These are phyloP conservation scores for Drosophila yooni DNA, from an alignment of 2,888 invertebrate genomes.

Conservation along the genomic window DNA sequence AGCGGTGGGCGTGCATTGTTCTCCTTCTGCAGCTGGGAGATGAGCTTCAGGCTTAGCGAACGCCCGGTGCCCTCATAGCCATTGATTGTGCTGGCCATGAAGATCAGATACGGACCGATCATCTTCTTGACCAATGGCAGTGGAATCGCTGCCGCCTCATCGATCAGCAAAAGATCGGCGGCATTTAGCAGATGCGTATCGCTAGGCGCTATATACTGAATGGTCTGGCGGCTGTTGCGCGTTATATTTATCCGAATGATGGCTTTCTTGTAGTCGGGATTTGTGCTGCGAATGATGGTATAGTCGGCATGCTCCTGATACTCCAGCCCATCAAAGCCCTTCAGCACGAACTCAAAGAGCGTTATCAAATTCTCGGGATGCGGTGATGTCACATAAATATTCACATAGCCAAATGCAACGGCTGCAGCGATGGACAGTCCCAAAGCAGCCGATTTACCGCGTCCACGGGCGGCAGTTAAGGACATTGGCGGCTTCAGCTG, in stretches of 20 bases:
- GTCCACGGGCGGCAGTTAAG: conserved; percentile 97
- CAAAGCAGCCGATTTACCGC: conserved; percentile 99
- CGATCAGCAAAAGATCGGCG: conserved; percentile 97
- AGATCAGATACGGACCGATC: conserved; percentile 95
- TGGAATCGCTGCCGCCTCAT: conserved; percentile 99
- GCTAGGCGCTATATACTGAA: conserved; percentile 98
- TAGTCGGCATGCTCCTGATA: conserved; percentile 99
- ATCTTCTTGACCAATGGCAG: conserved; percentile 95
- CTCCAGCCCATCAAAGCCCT: conserved; percentile 96
- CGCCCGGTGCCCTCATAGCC: conserved; percentile 99
- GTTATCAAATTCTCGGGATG: conserved; percentile 99
- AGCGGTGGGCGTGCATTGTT: conserved; percentile 87
- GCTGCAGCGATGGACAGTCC: conserved; percentile 96
- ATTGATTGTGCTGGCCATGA: conserved; percentile 98
- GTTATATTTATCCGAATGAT: conserved; percentile 96
- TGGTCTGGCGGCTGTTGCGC: conserved; percentile 95
- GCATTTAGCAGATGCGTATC: conserved; percentile 95
- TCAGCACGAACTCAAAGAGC: conserved; percentile 97
- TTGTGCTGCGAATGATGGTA: conserved; percentile 96
- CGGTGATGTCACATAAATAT: conserved; percentile 98
- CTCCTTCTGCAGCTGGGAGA: conserved; percentile 92
- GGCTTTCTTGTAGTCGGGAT: conserved; percentile 98
- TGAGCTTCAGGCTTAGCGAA: conserved; percentile 96
- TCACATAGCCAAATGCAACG: conserved; percentile 92
- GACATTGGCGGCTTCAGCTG: conserved; percentile 94